A percentile compares a stretch with the other conserved stretches of the same genome.
These are phyloP conservation scores for Darevskia nairensis DNA, from an alignment of 2,797 vertebrate genomes.

Conservation along the genomic window DNA sequence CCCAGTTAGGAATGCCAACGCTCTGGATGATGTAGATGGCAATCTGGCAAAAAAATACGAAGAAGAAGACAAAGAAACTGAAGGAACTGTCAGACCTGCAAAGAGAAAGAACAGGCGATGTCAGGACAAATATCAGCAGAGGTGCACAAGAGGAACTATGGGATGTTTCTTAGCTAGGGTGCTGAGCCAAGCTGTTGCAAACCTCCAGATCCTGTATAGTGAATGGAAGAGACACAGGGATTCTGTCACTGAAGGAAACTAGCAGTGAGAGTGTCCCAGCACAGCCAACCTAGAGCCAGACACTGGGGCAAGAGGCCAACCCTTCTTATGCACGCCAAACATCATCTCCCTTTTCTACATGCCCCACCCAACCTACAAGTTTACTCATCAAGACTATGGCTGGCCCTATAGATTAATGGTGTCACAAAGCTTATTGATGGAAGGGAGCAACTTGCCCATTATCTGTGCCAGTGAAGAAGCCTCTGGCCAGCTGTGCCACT, in stretches of 20 bases:
- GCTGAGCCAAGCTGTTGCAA: too few species aligned
- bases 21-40: conserved; percentile 90
- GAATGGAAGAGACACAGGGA: not conserved
- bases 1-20: conserved; percentile 90
- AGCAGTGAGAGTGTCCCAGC: not conserved
- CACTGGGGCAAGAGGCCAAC: not conserved
- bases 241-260: too few species aligned
- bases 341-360: not conserved
- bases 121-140: conserved; percentile 6
- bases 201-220: not conserved
- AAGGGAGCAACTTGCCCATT: not conserved
- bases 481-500: not conserved
- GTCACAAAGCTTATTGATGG: not conserved
- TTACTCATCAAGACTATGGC: not conserved
- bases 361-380: too few species aligned
- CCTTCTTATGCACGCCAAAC: not conserved
- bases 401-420: not conserved
- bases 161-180: not conserved
- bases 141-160: not conserved
- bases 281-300: not conserved
- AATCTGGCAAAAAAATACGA: conserved; percentile 95
- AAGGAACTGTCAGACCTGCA: conserved; percentile 95
- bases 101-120: conserved; percentile 50
- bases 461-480: not conserved
- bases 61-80: conserved; percentile 99